Evolutionary conservation across 1,140 invertebrate species (phyloP).

Genomic region (Antheraea pernyi): DNA sequence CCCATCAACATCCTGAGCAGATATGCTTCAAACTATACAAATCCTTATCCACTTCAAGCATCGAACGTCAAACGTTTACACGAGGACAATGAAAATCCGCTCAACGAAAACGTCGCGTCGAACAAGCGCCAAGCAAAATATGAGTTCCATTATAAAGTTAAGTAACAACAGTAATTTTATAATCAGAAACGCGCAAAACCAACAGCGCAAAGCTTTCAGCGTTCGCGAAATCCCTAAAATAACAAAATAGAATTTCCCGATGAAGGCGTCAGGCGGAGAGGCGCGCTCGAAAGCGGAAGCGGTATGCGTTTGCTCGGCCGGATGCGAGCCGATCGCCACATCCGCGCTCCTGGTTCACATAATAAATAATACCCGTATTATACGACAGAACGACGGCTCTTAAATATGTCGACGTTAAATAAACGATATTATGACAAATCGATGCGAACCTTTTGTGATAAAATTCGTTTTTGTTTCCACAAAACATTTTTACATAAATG

Average conservation of each 20-base stretch:
- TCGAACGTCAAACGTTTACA: neutral
- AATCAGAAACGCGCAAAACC: conserved; percentile 37
- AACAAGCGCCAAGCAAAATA: conserved; percentile 27
- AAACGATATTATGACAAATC: conserved; percentile 11
- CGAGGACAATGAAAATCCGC: neutral
- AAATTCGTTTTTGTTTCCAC: neutral
- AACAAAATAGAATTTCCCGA: conserved; percentile 41
- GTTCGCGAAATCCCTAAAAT: conserved; percentile 36
- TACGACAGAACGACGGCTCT: conserved; percentile 5
- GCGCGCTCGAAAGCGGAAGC: conserved; percentile 32
- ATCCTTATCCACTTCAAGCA: neutral
- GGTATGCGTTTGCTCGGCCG: conserved; percentile 43
- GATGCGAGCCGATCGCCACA: conserved; percentile 42
- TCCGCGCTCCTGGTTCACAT: conserved; percentile 29
- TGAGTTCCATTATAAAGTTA: conserved; percentile 39
- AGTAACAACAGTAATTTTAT: conserved; percentile 41
- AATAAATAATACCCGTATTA: conserved; percentile 24
- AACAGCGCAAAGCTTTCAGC: conserved; percentile 47
- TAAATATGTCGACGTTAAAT: neutral
- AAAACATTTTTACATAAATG: no score
- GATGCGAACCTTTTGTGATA: conserved; percentile 5
- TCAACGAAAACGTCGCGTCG: neutral
- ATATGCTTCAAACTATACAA: neutral
- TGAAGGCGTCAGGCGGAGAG: conserved; percentile 20
- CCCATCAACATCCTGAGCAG: no score